phyloP scores from a whole-genome alignment of 2,888 invertebrate species.

The Agriopis aurantiaria region DNA sequence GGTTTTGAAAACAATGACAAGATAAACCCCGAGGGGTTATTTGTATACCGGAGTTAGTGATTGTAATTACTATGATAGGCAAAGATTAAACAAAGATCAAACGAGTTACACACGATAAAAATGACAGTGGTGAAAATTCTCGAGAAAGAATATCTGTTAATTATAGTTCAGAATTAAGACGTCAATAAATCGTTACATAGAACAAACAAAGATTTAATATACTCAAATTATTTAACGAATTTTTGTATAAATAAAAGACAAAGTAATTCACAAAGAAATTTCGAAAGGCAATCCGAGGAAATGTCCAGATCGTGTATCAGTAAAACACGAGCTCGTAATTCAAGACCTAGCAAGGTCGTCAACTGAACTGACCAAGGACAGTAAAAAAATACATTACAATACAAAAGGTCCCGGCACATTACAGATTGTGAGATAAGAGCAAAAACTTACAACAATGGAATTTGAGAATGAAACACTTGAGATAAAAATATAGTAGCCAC shows the following conservation, averaged over 20 bases:
- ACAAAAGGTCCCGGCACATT: constrained; percentile 35
- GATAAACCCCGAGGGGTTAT: constrained; percentile 22
- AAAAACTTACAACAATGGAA: constrained; percentile 46
- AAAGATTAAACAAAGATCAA: not conserved
- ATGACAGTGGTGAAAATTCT: not conserved
- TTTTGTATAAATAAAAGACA: not conserved
- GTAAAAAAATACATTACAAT: constrained; percentile 45
- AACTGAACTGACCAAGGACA: constrained; percentile 40
- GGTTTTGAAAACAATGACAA: constrained; percentile 34
- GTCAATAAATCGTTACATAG: too few relatives aligned
- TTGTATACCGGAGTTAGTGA: constrained; percentile 17
- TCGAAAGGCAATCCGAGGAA: constrained; percentile 8
- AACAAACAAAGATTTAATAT: too few relatives aligned
- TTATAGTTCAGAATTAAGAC: not conserved
- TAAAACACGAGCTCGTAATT: constrained; percentile 27
- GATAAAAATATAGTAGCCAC: constrained; percentile 21
- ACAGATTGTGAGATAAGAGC: constrained; percentile 46
- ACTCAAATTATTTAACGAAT: too few relatives aligned
- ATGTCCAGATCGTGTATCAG: constrained; percentile 5
- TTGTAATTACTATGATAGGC: constrained; percentile 18
- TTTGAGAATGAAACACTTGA: constrained; percentile 39
- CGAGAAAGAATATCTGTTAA: not conserved
- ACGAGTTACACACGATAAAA: too few relatives aligned
- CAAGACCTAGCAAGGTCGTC: constrained; percentile 60
- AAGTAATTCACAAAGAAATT: not conserved